Percentiles rank a stretch among this genome's conserved stretches.
phyloP scores from a whole-genome alignment of 2,113 vertebrate genomes.

The Phalacrocorax aristotelis region DNA sequence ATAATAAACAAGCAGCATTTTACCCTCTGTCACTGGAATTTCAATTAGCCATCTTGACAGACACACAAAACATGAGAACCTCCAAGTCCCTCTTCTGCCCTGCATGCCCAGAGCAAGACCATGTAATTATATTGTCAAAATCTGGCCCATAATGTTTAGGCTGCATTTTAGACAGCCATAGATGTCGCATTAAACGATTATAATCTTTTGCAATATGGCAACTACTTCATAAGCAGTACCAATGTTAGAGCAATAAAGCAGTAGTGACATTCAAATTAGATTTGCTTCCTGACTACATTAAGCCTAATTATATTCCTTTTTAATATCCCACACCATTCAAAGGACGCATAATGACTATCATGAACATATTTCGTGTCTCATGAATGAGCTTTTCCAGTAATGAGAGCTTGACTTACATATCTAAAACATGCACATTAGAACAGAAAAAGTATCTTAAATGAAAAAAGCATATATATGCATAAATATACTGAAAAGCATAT shows the following conservation, averaged over 20 bases:
- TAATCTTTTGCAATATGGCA: conserved; percentile 29
- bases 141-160: neutral
- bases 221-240: conserved; percentile 7
- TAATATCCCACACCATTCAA: conserved; percentile 37
- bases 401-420: conserved; percentile 50
- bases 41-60: neutral
- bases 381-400: conserved; percentile 28
- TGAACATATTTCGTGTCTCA: conserved; percentile 8
- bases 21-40: neutral
- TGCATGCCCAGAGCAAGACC: neutral
- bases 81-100: neutral
- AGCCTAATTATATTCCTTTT: conserved; percentile 51
- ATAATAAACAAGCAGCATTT: neutral
- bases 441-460: neutral
- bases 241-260: conserved; percentile 50
- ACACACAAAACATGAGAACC: neutral
- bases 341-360: conserved; percentile 22
- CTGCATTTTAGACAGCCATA: neutral
- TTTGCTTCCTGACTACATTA: conserved; percentile 49
- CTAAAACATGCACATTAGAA: conserved; percentile 22
- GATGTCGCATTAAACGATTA: conserved; percentile 8
- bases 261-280: conserved; percentile 42
- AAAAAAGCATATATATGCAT: neutral
- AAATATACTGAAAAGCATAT: neutral
- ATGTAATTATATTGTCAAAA: neutral